Percentiles rank a stretch among this genome's conserved stretches.
phyloP scores from a whole-genome alignment of 2,113 vertebrate genomes.

The Kryptolebias marmoratus region DNA sequence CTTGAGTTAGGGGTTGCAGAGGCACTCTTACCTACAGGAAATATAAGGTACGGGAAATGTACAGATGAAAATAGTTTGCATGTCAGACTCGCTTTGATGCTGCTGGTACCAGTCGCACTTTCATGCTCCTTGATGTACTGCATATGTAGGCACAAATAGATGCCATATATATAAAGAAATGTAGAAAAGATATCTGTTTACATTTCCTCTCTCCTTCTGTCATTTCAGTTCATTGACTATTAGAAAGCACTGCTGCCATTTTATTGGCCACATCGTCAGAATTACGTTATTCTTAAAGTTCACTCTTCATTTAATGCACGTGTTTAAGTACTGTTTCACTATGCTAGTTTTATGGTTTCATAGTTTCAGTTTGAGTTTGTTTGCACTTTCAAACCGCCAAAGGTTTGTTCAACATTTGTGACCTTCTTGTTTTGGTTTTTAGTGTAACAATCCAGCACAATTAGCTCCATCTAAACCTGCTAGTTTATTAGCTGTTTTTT shows the following conservation, averaged over 20 bases:
- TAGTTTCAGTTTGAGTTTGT: constrained; percentile 40
- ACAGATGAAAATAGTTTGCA: constrained; percentile 14
- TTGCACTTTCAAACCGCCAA: not conserved
- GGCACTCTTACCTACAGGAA: constrained; percentile 18
- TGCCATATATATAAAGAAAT: constrained; percentile 10
- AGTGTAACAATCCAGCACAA: not conserved
- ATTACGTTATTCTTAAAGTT: not conserved
- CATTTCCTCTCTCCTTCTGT: constrained; percentile 12
- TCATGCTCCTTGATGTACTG: not conserved
- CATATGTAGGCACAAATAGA: not conserved
- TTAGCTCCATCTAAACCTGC: not conserved
- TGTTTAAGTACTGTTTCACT: not conserved
- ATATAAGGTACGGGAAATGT: not conserved
- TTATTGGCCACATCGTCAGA: constrained; percentile 6
- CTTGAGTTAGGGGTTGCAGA: constrained; percentile 10
- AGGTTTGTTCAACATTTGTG: constrained; percentile 16
- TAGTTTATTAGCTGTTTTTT: not conserved
- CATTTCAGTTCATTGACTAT: not conserved
- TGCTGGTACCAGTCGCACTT: not conserved
- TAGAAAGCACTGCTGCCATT: constrained; percentile 8
- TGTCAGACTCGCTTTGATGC: constrained; percentile 38
- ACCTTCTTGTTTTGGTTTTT: constrained; percentile 19
- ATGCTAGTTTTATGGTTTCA: not conserved
- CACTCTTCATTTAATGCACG: not conserved
- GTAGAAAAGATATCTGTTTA: constrained; percentile 9